Conservation (phyloP, 1,140 invertebrate genomes). For the Geopemphigus sp. region DNA sequence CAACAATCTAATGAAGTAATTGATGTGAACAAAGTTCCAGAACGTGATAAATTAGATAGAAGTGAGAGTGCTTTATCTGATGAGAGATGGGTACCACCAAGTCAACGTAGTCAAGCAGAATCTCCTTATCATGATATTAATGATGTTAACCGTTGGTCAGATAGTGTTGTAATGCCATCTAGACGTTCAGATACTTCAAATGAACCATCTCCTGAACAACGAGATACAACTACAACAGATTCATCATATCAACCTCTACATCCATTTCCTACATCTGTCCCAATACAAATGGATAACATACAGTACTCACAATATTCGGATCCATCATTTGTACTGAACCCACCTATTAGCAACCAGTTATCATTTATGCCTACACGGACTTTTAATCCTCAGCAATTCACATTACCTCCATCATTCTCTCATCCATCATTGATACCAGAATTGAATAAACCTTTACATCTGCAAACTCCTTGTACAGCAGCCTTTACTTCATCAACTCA, state of each 20-base stretch:
- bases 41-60: slow-evolving; percentile 56
- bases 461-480: slow-evolving; percentile 64
- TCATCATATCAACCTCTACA: slow-evolving; percentile 50
- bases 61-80: slow-evolving; percentile 60
- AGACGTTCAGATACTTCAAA: slow-evolving; percentile 52
- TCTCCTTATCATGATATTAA: slow-evolving; percentile 66
- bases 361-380: slow-evolving; percentile 58
- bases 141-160: slow-evolving; percentile 65
- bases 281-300: slow-evolving; percentile 37
- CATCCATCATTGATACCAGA: slow-evolving; percentile 55
- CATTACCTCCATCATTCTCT: slow-evolving; percentile 38
- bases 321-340: slow-evolving; percentile 40
- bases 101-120: slow-evolving; percentile 55
- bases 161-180: slow-evolving; percentile 67
- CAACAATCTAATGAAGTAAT: slow-evolving; percentile 41
- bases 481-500: slow-evolving; percentile 74
- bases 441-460: slow-evolving; percentile 55
- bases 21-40: slow-evolving; percentile 52
- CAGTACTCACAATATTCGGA: slow-evolving; percentile 37
- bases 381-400: slow-evolving; percentile 44
- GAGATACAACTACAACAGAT: slow-evolving; percentile 51
- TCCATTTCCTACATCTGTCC: slow-evolving; percentile 32
- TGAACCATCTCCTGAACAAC: slow-evolving; percentile 44
- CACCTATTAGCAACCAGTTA: slow-evolving; percentile 58
- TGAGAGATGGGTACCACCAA: slow-evolving; percentile 67